These are phyloP conservation scores for Aeoliscus strigatus DNA, from an alignment of 2,797 vertebrate genomes.

Conservation along the genomic window DNA sequence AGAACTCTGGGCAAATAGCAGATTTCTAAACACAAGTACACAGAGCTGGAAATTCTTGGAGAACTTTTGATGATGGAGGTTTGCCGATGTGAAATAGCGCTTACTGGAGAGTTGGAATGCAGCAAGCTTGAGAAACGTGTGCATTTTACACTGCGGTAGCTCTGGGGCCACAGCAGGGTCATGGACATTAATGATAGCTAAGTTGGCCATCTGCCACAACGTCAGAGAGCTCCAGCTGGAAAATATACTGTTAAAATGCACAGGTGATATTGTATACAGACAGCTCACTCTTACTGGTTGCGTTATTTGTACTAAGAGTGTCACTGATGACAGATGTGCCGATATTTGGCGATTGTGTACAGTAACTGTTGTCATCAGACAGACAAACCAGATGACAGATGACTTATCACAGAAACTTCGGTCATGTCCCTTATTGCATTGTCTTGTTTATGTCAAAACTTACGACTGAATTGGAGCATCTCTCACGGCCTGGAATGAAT, in stretches of 20 bases:
- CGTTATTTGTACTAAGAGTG: too few relatives aligned
- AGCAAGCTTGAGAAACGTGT: constrained; percentile 48
- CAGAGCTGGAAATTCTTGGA: constrained; percentile 39
- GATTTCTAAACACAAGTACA: constrained; percentile 60
- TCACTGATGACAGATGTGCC: too few relatives aligned
- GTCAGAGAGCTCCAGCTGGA: constrained; percentile 27
- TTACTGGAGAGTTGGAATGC: constrained; percentile 52
- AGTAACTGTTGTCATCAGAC: too few relatives aligned
- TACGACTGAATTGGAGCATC: too few relatives aligned
- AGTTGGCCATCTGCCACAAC: constrained; percentile 24
- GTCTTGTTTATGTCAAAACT: too few relatives aligned
- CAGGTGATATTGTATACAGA: constrained; percentile 21
- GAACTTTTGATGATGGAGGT: constrained; percentile 52
- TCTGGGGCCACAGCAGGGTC: constrained; percentile 43
- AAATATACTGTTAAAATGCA: constrained; percentile 21
- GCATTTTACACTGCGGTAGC: constrained; percentile 48
- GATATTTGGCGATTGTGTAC: too few relatives aligned
- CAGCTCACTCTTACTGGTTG: too few relatives aligned
- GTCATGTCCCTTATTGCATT: too few relatives aligned
- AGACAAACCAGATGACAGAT: too few relatives aligned
- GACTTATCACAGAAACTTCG: too few relatives aligned
- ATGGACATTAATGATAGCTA: constrained; percentile 38
- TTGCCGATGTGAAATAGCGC: constrained; percentile 57
- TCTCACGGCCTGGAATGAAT: too few relatives aligned
- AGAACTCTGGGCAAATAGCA: constrained; percentile 60